Base-by-base conservation (phyloP, 2,888 invertebrate species). In the Xylota sylvarum region DNA sequence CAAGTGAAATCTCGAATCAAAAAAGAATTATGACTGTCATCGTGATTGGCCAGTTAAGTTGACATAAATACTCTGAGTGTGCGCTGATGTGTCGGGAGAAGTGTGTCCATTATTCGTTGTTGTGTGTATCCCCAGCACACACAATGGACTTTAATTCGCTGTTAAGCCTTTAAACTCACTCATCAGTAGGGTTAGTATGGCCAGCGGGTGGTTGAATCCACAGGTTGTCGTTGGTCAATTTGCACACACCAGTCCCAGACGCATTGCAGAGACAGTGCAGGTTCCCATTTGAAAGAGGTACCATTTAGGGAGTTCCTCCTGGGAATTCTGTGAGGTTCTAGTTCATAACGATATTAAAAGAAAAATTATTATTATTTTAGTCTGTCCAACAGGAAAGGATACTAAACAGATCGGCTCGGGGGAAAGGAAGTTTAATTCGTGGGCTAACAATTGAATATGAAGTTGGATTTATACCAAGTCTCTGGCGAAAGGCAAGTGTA, bases 21-120 rank as follows among this genome's bases (percentile, higher is more conserved):
- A 64, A 56, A 55, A 81, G 81, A 81, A 86, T 86, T 86, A 86
- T 86, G 76, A 86, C 77, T 86, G 62, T 81, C 86, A 86, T 86
- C 86, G 62, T 69, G 77, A 86, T 81, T 86, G 81, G 72, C 52
- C 64, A 60, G 65, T 77, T 77, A 81, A 86, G 86, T 69, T 86
- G 86, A 86, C 86, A 86, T 86, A 81, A 86, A 78, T 73, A 55
- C 67, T 69, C 37, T 23, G 65, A 73, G 50, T 70, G 77, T 37
- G 77, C 60, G 67, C 72, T 72, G 77, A 86, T 81, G 86, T 86
- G 85, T 77, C 85, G 77, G 65, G 9, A 30, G 77, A 81, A 76
- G 85, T 86, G 81, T 72, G 81, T 86, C 85, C 67, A 78, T 67
- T 60, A 58, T 73, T 77, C 58, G 67, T 43, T 46, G 52, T 43